Conservation (phyloP, 2,113 vertebrate species). For the Cryptomyrus ogoouensis region DNA sequence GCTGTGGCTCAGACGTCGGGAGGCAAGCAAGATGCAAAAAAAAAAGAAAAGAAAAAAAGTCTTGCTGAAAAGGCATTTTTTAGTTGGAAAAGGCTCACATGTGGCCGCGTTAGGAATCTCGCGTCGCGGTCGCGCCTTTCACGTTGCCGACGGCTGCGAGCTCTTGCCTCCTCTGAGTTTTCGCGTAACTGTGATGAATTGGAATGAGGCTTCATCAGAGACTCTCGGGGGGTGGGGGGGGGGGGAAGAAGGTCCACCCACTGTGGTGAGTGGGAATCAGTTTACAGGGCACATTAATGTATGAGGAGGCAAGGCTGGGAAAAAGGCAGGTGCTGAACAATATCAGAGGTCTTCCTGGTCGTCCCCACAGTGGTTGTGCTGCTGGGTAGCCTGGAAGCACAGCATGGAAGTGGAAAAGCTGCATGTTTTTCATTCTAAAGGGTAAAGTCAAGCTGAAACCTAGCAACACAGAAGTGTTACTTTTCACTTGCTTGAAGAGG, state of each 20-base stretch:
- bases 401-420: background rate
- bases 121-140: background rate
- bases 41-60: background rate
- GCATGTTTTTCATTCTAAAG: background rate
- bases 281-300: conserved; percentile 37
- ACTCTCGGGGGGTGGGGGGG: conserved; percentile 22
- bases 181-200: conserved; percentile 30
- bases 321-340: conserved; percentile 19
- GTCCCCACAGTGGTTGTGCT: background rate
- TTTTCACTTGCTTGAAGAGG: background rate
- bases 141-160: background rate
- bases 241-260: conserved; percentile 34
- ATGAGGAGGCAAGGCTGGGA: conserved; percentile 2
- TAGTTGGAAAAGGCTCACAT: background rate
- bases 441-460: background rate
- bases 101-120: background rate
- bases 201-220: conserved; percentile 33
- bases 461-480: background rate
- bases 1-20: background rate
- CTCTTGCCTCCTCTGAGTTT: conserved; percentile 27
- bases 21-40: background rate
- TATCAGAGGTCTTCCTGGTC: background rate
- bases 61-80: conserved; percentile 19
- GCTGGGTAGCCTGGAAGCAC: background rate
- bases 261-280: conserved; percentile 25